Evolutionary conservation across 2,888 invertebrate genomes (phyloP).

Genomic region (Sarcophaga subvicina): DNA sequence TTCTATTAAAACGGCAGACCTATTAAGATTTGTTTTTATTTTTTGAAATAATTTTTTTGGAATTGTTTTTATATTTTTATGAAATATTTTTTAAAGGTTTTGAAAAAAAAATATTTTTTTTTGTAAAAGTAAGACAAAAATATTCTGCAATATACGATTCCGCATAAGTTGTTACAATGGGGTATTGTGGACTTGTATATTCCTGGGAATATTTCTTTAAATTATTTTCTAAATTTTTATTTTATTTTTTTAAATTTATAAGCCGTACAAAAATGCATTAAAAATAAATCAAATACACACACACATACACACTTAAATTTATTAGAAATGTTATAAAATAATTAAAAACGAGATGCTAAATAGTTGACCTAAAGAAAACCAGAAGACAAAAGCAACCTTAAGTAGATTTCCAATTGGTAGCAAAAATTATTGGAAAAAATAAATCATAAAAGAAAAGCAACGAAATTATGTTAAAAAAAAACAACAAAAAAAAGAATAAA

Average conservation of each 20-base stretch:
- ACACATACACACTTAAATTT: slow-evolving; percentile 20
- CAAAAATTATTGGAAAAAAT: slow-evolving; percentile 31
- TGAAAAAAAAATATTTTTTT: too few species aligned
- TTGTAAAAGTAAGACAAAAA: slow-evolving; percentile 21
- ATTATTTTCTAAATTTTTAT: not conserved
- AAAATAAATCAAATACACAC: not conserved
- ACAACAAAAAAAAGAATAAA: not conserved
- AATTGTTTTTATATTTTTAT: not conserved
- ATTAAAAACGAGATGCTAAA: slow-evolving; percentile 43
- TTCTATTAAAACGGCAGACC: too few species aligned
- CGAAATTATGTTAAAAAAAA: slow-evolving; percentile 59
- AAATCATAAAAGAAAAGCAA: slow-evolving; percentile 41
- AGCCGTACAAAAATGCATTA: not conserved
- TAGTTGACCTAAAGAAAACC: slow-evolving; percentile 30
- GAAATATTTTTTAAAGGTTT: not conserved
- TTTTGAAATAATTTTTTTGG: not conserved
- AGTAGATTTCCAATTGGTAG: slow-evolving; percentile 65
- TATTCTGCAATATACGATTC: slow-evolving; percentile 74
- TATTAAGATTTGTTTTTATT: too few species aligned
- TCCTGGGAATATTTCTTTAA: slow-evolving; percentile 69
- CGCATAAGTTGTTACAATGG: slow-evolving; percentile 74
- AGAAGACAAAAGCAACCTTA: slow-evolving; percentile 40
- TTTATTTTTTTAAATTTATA: too few species aligned
- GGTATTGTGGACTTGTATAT: slow-evolving; percentile 75
- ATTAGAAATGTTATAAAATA: slow-evolving; percentile 19